Evolutionary conservation across 2,797 vertebrate genomes (phyloP).

Genomic region (Notolepis coatsorum): DNA sequence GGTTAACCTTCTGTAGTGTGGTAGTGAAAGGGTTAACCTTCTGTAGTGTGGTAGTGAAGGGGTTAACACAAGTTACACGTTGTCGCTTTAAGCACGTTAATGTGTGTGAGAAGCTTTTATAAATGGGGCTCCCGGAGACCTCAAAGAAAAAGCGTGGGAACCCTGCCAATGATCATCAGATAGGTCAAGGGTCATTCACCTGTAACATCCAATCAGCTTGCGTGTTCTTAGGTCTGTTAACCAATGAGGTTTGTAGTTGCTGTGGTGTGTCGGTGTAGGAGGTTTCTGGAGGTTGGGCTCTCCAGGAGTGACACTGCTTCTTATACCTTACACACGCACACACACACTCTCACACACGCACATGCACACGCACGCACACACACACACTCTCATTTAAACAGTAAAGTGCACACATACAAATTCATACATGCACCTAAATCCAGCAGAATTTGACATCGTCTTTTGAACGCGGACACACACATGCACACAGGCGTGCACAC

Average conservation of each 20-base stretch:
- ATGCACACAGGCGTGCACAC: too few relatives aligned
- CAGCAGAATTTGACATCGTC: not conserved
- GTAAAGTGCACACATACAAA: slow-evolving; percentile 6
- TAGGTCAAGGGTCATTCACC: slow-evolving; percentile 10
- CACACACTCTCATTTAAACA: slow-evolving; percentile 3
- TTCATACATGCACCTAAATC: not conserved
- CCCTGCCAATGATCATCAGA: too few relatives aligned
- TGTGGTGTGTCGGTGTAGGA: slow-evolving; percentile 28
- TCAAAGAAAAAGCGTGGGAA: too few relatives aligned
- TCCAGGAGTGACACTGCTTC: slow-evolving; percentile 63
- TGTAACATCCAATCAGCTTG: slow-evolving; percentile 18
- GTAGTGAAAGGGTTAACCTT: too few relatives aligned
- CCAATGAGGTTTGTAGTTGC: slow-evolving; percentile 31
- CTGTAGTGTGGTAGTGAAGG: too few relatives aligned
- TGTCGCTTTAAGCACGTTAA: too few relatives aligned
- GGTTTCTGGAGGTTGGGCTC: slow-evolving; percentile 73
- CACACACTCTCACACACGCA: slow-evolving; percentile 10
- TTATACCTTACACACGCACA: slow-evolving; percentile 21
- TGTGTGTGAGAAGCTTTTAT: too few relatives aligned
- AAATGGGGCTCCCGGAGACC: too few relatives aligned
- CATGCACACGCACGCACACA: not conserved
- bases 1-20: too few relatives aligned
- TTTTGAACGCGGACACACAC: slow-evolving; percentile 8
- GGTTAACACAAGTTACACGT: too few relatives aligned
- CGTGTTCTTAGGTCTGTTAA: slow-evolving; percentile 28